Base-by-base conservation (phyloP, 2,888 invertebrate genomes). In the Trichogramma evanescens region DNA sequence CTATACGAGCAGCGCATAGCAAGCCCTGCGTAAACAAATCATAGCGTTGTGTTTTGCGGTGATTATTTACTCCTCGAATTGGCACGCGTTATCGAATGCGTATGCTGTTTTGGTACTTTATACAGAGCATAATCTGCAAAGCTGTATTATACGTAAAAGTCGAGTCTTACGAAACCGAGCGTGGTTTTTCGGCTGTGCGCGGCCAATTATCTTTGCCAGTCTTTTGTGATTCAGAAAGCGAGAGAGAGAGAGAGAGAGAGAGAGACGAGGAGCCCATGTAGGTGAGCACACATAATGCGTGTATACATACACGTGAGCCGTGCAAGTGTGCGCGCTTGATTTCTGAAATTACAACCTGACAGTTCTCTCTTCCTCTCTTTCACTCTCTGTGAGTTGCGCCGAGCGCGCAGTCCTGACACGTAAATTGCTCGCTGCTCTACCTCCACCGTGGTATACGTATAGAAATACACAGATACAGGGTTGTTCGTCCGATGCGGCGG, bases 301-400 rank as follows among this genome's bases (percentile, higher is more conserved):
- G 46, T 60, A 57, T 57, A 61, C 56, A 59, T 54, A 62, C 59
- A 52, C 50, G 58, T 58, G 63, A 62, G 63, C 58, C 59, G 63
- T 59, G 59, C 65, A 60, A 50, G 56, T 54, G 26, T 26, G 58
- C 63, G 66, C 66, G 69, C 69, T 68, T 70, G 71, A 71, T 71
- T 71, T 69, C 69, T 72, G 69, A 73, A 74, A 74, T 73, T 74
- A 74, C 73, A 73, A 67, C 69, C 74, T 74, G 74, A 74, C 73
- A 74, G 26, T 26, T 26, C 26, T 26, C 26, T 26, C 2, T 26
- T 26, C 26, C 26, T 26, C 26, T 26, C 26, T 26, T 26, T 26
- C 26, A 26, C 26, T 26, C 26, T 26, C 26, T 26, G 26, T 26
- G 26, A 26, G 26, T 26, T 26, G 26, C 26, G 26, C 26, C 26